Evolutionary conservation across 2,113 vertebrate genomes (phyloP), one percentile per base, ranked within the genome.

Genomic region (Todiramphus saurophagus): DNA sequence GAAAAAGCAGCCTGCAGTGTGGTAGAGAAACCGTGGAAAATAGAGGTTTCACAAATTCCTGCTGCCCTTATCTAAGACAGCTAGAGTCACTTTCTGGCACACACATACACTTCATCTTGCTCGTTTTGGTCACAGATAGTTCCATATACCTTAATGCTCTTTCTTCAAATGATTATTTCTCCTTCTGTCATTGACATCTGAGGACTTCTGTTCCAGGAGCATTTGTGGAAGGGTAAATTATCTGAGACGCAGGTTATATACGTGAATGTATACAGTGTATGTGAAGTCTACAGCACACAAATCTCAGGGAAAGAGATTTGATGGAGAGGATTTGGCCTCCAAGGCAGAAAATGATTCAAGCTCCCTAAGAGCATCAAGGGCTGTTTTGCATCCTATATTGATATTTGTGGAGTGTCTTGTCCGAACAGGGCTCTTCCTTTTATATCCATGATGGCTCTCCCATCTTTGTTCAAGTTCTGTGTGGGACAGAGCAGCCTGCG

Each of bases 381-480:
- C 10, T 11, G 3, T 28, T 66, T 64, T 92, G 5, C 15, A n/a
- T 18, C 8, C 14, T 39, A 4, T n/a, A 28, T 12, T 82, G 56
- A 23, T 35, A 28, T 51, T 59, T 73, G 18, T 46, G 28, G 20
- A 7, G 16, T 67, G 37, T 58, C 24, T 44, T 60, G 27, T 59
- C 37, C 13, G 24, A 67, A 24, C 23, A 51, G 11, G 23, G 10
- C 27, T 55, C 14, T 27, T 37, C 11, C 7, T 2, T 30, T 77
- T 39, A 19, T 41, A 30, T 50, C 27, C 11, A 2, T 28, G 67
- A 41, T 23, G 33, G 5, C 43, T 39, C 16, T 68, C 37, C n/a
- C 11, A 2, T n/a, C 33, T 19, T 67, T 63, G 24, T 48, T 82
- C 18, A 27, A 8, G 28, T 41, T 35, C 0, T 1, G 0, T 5